Percentiles rank a stretch among this genome's conserved stretches.
Evolutionary conservation across 1,140 invertebrate genomes (phyloP).

Genomic region (Brachionus paranguensis): DNA sequence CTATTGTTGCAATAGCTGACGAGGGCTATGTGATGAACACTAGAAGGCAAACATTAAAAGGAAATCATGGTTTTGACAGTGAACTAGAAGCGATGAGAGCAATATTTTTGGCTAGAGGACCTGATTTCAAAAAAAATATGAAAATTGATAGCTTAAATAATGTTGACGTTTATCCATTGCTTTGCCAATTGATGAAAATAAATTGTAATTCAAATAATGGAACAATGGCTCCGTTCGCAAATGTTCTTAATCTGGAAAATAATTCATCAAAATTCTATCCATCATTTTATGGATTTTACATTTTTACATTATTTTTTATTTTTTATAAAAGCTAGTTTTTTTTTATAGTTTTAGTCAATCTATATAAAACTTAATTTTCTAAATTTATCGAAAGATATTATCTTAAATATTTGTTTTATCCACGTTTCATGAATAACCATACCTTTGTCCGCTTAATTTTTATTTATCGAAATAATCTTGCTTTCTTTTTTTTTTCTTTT

Average conservation of each 20-base stretch:
- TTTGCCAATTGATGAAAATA: neutral
- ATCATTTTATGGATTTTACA: neutral
- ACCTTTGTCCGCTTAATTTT: neutral
- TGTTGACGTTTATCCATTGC: slow-evolving; percentile 37
- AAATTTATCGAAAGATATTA: too few relatives aligned
- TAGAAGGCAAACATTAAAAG: neutral
- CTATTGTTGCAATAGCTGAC: slow-evolving; percentile 28
- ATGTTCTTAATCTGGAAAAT: neutral
- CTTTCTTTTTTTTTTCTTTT: neutral
- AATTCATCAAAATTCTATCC: neutral
- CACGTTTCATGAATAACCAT: neutral
- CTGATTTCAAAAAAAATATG: neutral
- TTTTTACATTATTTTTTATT: neutral
- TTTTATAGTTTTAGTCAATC: too few relatives aligned
- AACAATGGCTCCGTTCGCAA: neutral
- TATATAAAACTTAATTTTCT: too few relatives aligned
- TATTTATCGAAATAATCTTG: neutral
- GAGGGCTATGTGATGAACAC: slow-evolving; percentile 31
- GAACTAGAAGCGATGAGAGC: slow-evolving; percentile 58
- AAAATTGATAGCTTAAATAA: neutral
- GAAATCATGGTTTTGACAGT: slow-evolving; percentile 58
- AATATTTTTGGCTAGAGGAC: slow-evolving; percentile 44
- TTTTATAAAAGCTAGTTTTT: neutral
- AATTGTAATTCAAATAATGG: slow-evolving; percentile 31
- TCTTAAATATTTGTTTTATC: neutral